Conservation (phyloP, 2,113 vertebrate species). For the Ascaphus truei region DNA sequence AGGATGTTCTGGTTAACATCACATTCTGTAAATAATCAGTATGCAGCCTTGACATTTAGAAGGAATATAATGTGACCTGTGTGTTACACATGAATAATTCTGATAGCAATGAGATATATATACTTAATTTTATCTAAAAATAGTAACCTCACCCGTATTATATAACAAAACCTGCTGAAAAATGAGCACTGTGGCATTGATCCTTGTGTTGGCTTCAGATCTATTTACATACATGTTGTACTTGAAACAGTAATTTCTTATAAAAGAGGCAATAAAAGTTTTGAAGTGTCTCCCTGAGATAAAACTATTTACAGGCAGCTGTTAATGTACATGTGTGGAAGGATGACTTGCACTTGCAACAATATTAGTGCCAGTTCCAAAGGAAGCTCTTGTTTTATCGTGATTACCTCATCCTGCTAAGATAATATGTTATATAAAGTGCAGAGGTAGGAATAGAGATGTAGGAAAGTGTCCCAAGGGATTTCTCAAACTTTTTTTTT, state of each 20-base stretch:
- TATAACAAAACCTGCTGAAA: background rate
- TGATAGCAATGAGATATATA: background rate
- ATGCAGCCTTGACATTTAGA: background rate
- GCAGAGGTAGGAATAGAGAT: background rate
- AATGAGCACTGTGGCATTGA: background rate
- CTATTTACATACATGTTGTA: too few relatives aligned
- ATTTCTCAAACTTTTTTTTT: too few relatives aligned
- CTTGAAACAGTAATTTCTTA: background rate
- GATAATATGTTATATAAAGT: background rate
- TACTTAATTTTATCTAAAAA: too few relatives aligned
- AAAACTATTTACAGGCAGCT: background rate
- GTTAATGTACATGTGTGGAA: background rate
- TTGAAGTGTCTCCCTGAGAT: too few relatives aligned
- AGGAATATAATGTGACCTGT: background rate
- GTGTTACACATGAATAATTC: background rate
- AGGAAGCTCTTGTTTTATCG: conserved; percentile 15
- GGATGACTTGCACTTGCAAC: background rate
- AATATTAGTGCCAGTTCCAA: conserved; percentile 1
- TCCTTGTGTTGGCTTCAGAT: background rate
- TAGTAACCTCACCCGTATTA: background rate
- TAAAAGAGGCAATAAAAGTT: background rate
- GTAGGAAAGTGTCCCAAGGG: too few relatives aligned
- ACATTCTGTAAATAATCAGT: background rate
- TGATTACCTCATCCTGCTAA: background rate
- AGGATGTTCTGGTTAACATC: background rate